Conservation (phyloP, 2,888 invertebrate genomes). For the Diabrotica balteata region DNA sequence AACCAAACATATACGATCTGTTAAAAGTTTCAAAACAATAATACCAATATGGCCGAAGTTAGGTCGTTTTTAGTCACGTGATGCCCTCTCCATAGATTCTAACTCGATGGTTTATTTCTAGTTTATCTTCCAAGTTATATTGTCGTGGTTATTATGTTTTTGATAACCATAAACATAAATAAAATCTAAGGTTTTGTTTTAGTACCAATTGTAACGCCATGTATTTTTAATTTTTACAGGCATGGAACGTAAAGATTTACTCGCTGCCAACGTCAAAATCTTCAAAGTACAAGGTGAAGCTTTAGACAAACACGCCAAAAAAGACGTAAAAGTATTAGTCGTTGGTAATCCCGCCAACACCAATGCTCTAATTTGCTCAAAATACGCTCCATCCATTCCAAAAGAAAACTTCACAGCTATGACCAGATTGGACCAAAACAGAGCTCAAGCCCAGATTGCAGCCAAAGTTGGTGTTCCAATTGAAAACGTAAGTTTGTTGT, state of each 20-base stretch:
- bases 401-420: constrained; percentile 96
- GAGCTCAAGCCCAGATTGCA: constrained; percentile 90
- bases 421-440: constrained; percentile 98
- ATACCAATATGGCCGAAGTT: too few relatives aligned
- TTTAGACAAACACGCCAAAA: constrained; percentile 70
- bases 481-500: constrained; percentile 63
- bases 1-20: too few relatives aligned
- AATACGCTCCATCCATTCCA: constrained; percentile 95
- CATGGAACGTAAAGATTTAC: constrained; percentile 98
- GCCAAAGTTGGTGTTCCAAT: constrained; percentile 73
- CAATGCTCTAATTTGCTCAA: constrained; percentile 94
- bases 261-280: constrained; percentile 97
- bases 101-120: too few relatives aligned
- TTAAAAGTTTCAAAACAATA: too few relatives aligned
- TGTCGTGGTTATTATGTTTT: too few relatives aligned
- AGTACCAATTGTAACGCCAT: too few relatives aligned
- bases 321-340: constrained; percentile 84
- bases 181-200: too few relatives aligned
- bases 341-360: constrained; percentile 99
- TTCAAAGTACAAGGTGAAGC: constrained; percentile 98
- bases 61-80: too few relatives aligned
- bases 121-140: too few relatives aligned
- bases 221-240: constrained; percentile 61
- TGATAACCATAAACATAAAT: too few relatives aligned
- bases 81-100: too few relatives aligned